Conservation (phyloP, 2,113 vertebrate genomes). For the Pedionomus torquatus region DNA sequence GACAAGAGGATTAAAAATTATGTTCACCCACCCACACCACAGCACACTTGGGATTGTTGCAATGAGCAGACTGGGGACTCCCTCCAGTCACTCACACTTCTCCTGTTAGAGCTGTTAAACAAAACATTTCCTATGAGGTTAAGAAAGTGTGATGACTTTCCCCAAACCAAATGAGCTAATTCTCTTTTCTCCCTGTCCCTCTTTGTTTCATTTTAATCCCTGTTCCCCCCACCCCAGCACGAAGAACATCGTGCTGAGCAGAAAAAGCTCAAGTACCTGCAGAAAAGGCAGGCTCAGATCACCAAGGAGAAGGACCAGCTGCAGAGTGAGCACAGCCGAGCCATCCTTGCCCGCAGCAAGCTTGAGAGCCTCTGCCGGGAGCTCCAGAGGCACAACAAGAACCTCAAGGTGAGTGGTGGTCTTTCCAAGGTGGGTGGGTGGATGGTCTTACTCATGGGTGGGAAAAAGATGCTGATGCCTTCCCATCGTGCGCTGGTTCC, state of each 20-base stretch:
- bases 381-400: conserved; percentile 88
- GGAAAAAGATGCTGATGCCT: background rate
- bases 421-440: background rate
- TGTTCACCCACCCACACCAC: background rate
- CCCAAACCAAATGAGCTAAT: background rate
- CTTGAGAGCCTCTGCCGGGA: conserved; percentile 91
- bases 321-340: conserved; percentile 84
- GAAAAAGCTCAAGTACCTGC: conserved; percentile 79
- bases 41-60: background rate
- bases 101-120: background rate
- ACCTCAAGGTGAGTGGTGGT: conserved; percentile 81
- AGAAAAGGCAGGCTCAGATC: conserved; percentile 80
- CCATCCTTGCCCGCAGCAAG: conserved; percentile 85
- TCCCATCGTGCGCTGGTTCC: background rate
- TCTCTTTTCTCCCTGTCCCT: background rate
- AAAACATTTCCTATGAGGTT: background rate
- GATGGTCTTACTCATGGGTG: accelerated
- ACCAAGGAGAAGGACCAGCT: conserved; percentile 89
- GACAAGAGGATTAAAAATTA: background rate
- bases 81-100: background rate
- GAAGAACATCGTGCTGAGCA: conserved; percentile 82
- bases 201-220: background rate
- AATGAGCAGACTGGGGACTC: background rate
- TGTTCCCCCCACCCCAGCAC: conserved; percentile 55
- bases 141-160: background rate